These are phyloP conservation scores for Ormyrus pomaceus DNA, from an alignment of 2,888 invertebrate species.

Conservation along the genomic window DNA sequence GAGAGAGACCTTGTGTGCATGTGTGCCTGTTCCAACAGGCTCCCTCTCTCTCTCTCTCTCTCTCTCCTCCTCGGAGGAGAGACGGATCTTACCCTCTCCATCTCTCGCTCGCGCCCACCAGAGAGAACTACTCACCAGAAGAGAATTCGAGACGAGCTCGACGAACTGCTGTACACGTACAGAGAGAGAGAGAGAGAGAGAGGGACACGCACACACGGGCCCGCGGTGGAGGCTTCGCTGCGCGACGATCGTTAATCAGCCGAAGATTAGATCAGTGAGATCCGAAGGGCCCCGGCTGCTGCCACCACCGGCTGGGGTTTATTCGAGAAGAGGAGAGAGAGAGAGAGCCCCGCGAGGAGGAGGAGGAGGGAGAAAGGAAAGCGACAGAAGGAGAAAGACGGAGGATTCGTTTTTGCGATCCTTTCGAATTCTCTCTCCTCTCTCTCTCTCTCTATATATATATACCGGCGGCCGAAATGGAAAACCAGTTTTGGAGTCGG, in stretches of 20 bases:
- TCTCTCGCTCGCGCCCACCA: constrained; percentile 30
- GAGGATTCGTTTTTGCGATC: constrained; percentile 61
- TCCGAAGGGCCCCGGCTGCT: constrained; percentile 64
- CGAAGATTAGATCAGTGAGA: constrained; percentile 69
- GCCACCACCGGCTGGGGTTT: constrained; percentile 38
- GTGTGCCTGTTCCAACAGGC: constrained; percentile 7
- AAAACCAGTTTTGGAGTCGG: constrained; percentile 53
- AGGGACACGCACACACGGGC: not conserved
- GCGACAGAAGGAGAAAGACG: constrained; percentile 49
- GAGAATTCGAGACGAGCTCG: constrained; percentile 62
- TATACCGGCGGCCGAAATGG: constrained; percentile 31
- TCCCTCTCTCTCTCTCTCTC: constrained; percentile 52
- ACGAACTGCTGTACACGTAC: constrained; percentile 15
- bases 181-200: no score
- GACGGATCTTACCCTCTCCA: not conserved
- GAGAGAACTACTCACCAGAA: constrained; percentile 60
- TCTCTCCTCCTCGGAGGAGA: not conserved
- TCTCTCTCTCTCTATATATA: not conserved
- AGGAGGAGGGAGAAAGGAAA: constrained; percentile 25
- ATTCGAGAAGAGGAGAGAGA: constrained; percentile 17
- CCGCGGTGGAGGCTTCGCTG: constrained; percentile 54
- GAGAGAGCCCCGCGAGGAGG: constrained; percentile 49
- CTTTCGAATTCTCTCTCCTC: constrained; percentile 57
- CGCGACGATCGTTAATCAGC: constrained; percentile 71
- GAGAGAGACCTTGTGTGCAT: constrained; percentile 30